Evolutionary conservation across 1,140 invertebrate species (phyloP).

Genomic region (Drosophila yakuba): DNA sequence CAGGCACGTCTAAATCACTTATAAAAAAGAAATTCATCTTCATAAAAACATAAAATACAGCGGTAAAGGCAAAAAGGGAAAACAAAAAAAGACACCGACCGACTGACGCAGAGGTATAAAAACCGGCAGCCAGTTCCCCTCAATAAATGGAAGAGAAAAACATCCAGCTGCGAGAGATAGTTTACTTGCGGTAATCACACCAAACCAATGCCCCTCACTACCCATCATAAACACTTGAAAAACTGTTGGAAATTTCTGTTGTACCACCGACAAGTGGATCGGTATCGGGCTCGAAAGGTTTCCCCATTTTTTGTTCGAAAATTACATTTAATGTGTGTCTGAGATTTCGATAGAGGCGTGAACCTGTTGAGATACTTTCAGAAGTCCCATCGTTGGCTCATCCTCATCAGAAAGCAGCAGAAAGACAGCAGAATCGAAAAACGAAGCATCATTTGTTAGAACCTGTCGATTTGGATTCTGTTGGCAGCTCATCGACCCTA

Average conservation of each 20-base stretch:
- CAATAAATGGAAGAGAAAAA: neutral
- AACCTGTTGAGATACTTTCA: constrained; percentile 73
- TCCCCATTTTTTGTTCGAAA: constrained; percentile 37
- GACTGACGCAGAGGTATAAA: constrained; percentile 20
- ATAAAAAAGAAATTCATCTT: constrained; percentile 81
- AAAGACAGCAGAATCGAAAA: neutral
- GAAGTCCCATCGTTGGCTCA: constrained; percentile 13
- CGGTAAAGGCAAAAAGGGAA: constrained; percentile 5
- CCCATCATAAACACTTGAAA: constrained; percentile 71
- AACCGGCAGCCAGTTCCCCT: constrained; percentile 42
- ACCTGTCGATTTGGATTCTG: constrained; percentile 61
- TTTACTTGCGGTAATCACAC: constrained; percentile 75
- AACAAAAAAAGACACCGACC: constrained; percentile 19
- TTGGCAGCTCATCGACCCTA: constrained; percentile 68
- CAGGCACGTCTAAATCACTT: constrained; percentile 58
- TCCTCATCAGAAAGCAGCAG: neutral
- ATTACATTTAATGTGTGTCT: constrained; percentile 74
- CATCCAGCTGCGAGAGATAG: constrained; percentile 69
- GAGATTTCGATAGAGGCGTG: constrained; percentile 67
- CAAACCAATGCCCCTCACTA: constrained; percentile 11
- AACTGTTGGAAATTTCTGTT: constrained; percentile 74
- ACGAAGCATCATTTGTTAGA: constrained; percentile 64
- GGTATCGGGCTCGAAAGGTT: constrained; percentile 23
- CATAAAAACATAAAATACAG: constrained; percentile 48
- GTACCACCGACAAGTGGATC: constrained; percentile 65